Percentiles rank a stretch among this genome's conserved stretches.
Evolutionary conservation across 2,113 vertebrate genomes (phyloP).

Genomic region (Saccopteryx leptura): DNA sequence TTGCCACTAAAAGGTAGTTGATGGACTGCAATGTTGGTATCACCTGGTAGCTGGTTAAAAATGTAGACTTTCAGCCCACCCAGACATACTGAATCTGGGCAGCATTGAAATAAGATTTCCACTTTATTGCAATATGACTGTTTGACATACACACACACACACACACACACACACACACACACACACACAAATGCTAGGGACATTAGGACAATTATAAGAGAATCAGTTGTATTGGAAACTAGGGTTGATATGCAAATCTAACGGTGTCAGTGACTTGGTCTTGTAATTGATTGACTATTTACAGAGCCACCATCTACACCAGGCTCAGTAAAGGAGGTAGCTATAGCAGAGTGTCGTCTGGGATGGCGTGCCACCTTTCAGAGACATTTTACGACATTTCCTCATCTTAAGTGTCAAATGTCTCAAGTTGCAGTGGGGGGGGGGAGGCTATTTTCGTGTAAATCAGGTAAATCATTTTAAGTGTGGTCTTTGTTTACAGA

Average conservation of each 20-base stretch:
- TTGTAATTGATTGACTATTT: not conserved
- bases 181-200: not conserved
- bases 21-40: not conserved
- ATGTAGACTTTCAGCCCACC: not conserved
- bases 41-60: not conserved
- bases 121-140: not conserved
- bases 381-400: not conserved
- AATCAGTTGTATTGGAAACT: not conserved
- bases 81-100: not conserved
- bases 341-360: rapidly evolving
- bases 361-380: not conserved
- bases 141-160: too few relatives aligned
- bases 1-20: not conserved
- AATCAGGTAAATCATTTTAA: not conserved
- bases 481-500: not conserved
- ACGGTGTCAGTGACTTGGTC: not conserved
- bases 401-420: not conserved
- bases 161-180: too few relatives aligned
- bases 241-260: not conserved
- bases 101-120: not conserved
- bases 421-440: not conserved
- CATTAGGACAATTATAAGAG: not conserved
- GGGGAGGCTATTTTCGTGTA: not conserved
- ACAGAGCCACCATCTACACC: not conserved
- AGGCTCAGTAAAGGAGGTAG: not conserved